A percentile compares a stretch with the other conserved stretches of the same genome.
Conservation (phyloP, 2,888 invertebrate genomes). For the Ormyrus labotus region DNA sequence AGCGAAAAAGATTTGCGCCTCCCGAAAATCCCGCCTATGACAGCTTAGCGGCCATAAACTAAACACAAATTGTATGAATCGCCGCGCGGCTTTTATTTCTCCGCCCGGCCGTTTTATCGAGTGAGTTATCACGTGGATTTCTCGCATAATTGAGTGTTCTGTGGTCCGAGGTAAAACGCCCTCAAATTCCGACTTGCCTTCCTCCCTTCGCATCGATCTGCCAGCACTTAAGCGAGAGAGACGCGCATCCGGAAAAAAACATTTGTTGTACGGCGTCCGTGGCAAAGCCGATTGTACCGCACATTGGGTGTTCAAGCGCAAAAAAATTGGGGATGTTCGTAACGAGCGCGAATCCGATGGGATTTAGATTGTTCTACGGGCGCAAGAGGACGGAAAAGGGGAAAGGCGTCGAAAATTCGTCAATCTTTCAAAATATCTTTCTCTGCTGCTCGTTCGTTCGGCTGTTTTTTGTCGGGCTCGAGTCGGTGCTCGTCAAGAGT, state of each 20-base stretch:
- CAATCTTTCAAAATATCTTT: slow-evolving; percentile 29
- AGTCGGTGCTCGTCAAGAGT: no score
- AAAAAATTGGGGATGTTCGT: slow-evolving; percentile 33
- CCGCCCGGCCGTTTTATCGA: slow-evolving; percentile 41
- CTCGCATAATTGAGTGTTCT: slow-evolving; percentile 55
- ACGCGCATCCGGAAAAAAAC: background rate
- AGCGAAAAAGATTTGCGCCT: slow-evolving; percentile 47
- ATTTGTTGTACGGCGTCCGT: slow-evolving; percentile 20
- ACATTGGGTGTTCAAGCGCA: background rate
- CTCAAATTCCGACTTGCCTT: background rate
- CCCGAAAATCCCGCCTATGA: slow-evolving; percentile 41
- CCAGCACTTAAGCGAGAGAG: background rate
- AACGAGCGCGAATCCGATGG: slow-evolving; percentile 24
- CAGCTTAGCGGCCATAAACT: slow-evolving; percentile 48
- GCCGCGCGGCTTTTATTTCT: slow-evolving; percentile 20
- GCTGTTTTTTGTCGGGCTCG: no score
- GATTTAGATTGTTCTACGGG: slow-evolving; percentile 19
- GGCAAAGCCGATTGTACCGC: slow-evolving; percentile 13
- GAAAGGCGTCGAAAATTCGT: slow-evolving; percentile 32
- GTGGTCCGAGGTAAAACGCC: slow-evolving; percentile 41
- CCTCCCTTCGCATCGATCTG: background rate
- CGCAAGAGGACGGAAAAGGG: background rate
- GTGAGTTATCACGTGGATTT: slow-evolving; percentile 55
- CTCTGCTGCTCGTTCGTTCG: background rate
- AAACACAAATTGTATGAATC: slow-evolving; percentile 53